Conservation (phyloP, 1,140 invertebrate species). For the Ganaspis sp. region DNA sequence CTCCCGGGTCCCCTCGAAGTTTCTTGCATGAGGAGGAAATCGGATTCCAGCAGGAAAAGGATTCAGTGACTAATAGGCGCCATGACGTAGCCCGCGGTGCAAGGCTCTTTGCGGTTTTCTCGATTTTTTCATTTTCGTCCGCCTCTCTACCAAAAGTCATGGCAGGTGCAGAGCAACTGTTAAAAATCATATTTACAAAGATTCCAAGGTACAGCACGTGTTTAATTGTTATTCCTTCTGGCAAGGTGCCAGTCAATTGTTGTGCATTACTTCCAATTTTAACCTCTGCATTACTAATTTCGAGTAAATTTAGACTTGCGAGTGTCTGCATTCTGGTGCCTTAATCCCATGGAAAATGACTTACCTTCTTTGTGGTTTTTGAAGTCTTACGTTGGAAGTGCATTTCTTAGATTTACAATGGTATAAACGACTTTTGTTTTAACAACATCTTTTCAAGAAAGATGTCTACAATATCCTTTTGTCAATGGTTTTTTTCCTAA, state of each 20-base stretch:
- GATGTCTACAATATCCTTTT: too few species aligned
- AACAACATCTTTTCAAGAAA: background rate
- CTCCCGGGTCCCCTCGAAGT: background rate
- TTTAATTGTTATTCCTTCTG: background rate
- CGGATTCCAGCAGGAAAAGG: background rate
- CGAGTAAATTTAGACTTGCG: background rate
- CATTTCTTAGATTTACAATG: background rate
- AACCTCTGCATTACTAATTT: background rate
- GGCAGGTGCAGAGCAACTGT: background rate
- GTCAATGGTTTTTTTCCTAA: too few species aligned
- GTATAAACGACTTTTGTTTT: background rate
- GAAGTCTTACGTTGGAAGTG: background rate
- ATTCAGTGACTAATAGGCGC: slow-evolving; percentile 20
- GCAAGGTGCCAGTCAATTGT: background rate
- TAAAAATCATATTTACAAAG: slow-evolving; percentile 1
- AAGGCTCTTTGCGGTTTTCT: slow-evolving; percentile 21
- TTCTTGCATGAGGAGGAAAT: background rate
- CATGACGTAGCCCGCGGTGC: background rate
- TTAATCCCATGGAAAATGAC: slow-evolving; percentile 9
- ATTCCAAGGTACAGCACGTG: background rate
- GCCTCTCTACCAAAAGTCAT: slow-evolving; percentile 2
- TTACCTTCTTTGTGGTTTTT: slow-evolving; percentile 10
- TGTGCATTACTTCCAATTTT: background rate
- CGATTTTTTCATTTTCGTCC: slow-evolving; percentile 9
- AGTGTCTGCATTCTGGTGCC: background rate